A percentile compares a stretch with the other conserved stretches of the same genome.
phyloP scores from a whole-genome alignment of 2,113 vertebrate genomes.

The Cochlearius cochlearius region DNA sequence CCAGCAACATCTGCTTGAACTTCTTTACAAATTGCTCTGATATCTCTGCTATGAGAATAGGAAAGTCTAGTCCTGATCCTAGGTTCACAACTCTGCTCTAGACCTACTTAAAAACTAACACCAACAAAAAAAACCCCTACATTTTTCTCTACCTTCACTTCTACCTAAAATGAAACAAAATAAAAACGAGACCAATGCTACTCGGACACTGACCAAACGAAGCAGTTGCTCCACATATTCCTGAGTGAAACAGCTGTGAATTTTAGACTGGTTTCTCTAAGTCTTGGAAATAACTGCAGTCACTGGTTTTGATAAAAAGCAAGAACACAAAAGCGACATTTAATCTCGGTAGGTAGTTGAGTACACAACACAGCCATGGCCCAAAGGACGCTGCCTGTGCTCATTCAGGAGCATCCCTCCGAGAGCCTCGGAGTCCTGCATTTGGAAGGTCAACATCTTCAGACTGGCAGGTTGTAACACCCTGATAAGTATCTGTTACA shows the following conservation, averaged over 20 bases:
- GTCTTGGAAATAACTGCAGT: neutral
- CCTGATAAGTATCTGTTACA: neutral
- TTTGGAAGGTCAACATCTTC: neutral
- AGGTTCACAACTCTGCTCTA: neutral
- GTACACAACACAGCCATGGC: neutral
- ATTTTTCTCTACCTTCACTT: neutral
- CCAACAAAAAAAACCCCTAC: fast-evolving
- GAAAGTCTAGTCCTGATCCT: neutral
- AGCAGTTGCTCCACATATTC: neutral
- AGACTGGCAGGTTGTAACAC: neutral
- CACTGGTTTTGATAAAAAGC: neutral
- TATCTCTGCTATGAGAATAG: neutral
- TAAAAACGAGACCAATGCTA: neutral
- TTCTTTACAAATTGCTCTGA: neutral
- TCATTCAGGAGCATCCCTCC: neutral
- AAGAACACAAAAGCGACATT: neutral
- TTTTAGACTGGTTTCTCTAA: neutral
- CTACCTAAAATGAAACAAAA: neutral
- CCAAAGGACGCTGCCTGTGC: neutral
- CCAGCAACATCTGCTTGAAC: neutral
- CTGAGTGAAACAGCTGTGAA: neutral
- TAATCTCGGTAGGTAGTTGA: neutral
- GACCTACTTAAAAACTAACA: neutral
- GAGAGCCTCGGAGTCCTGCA: neutral
- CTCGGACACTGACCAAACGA: neutral